Percentiles rank a stretch among this genome's conserved stretches.
Conservation (phyloP, 2,888 invertebrate species). For the Tipula lateralis region DNA sequence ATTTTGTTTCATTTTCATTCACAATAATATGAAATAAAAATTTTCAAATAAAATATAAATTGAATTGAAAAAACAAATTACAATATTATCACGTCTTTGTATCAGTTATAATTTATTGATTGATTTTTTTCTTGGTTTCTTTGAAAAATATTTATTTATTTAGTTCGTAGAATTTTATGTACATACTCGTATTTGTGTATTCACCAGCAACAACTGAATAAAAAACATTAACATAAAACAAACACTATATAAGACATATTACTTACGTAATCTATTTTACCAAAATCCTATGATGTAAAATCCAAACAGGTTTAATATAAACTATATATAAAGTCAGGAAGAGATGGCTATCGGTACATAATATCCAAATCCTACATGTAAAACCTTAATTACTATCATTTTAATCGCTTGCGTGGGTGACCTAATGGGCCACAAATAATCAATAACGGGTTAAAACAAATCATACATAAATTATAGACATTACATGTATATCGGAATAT, state of each 20-base stretch:
- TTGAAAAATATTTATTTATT: neutral
- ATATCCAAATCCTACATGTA: neutral
- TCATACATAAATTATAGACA: neutral
- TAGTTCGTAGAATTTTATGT: neutral
- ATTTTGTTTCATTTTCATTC: neutral
- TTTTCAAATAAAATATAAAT: neutral
- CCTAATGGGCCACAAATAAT: neutral
- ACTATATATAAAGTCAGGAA: too few relatives aligned
- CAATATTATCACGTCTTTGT: constrained; percentile 11
- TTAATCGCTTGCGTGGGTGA: neutral
- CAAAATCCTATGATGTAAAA: neutral
- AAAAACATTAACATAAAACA: neutral
- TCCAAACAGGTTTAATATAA: neutral
- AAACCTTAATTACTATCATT: neutral
- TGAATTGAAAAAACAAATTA: neutral
- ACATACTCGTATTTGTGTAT: neutral
- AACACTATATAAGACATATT: neutral
- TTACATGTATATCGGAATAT: neutral
- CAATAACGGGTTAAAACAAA: neutral
- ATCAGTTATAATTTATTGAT: neutral
- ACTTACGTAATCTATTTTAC: neutral
- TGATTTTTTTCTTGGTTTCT: neutral
- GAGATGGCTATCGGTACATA: neutral
- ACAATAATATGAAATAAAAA: neutral
- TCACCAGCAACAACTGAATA: neutral